A percentile compares a stretch with the other conserved stretches of the same genome.
These are phyloP conservation scores for Xenopus petersii DNA, from an alignment of 2,797 vertebrate genomes.

Conservation along the genomic window DNA sequence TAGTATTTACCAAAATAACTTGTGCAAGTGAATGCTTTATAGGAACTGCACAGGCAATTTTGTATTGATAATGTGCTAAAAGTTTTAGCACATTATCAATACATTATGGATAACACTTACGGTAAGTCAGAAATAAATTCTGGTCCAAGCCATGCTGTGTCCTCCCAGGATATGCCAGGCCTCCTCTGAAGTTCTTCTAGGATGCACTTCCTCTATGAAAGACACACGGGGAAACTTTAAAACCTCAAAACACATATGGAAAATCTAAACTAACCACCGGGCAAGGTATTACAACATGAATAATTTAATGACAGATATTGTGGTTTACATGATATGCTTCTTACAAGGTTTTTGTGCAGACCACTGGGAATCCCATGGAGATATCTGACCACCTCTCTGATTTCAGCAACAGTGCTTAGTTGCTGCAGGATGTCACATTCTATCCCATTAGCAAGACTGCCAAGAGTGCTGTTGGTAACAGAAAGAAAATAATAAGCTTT, in stretches of 20 bases:
- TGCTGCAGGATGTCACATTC: slow-evolving; percentile 74
- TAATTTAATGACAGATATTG: no score
- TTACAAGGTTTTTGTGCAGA: slow-evolving; percentile 78
- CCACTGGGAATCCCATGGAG: slow-evolving; percentile 70
- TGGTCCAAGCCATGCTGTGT: slow-evolving; percentile 65
- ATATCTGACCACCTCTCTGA: slow-evolving; percentile 71
- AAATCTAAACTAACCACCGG: no score
- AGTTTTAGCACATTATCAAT: no score
- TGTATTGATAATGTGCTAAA: no score
- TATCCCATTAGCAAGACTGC: slow-evolving; percentile 75
- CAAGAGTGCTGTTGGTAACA: slow-evolving; percentile 68
- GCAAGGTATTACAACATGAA: background rate
- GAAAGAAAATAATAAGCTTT: background rate
- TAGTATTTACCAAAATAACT: no score
- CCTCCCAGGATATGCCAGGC: slow-evolving; percentile 56
- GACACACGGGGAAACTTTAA: slow-evolving; percentile 24
- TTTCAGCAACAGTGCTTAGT: slow-evolving; percentile 71
- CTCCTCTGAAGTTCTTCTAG: slow-evolving; percentile 71
- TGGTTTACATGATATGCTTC: slow-evolving; percentile 30
- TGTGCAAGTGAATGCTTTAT: no score
- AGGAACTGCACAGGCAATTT: no score
- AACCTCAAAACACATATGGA: background rate
- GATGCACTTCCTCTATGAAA: slow-evolving; percentile 76
- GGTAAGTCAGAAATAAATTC: slow-evolving; percentile 75
- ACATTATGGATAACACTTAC: slow-evolving; percentile 60